phyloP scores from a whole-genome alignment of 1,140 invertebrate species.

The Dinoponera quadriceps region DNA sequence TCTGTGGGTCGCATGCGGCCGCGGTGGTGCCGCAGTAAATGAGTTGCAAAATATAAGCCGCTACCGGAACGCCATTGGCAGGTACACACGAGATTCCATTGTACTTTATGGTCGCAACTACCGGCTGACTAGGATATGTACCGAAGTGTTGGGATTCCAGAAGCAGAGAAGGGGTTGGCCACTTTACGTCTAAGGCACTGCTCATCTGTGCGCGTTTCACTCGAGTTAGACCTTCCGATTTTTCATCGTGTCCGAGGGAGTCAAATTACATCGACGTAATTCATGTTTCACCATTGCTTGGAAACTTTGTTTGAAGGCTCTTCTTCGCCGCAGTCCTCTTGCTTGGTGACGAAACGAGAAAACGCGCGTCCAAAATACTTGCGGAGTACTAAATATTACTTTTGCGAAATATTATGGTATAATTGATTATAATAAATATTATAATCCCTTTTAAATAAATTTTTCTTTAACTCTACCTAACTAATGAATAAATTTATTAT shows the following conservation, averaged over 20 bases:
- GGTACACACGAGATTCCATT: constrained; percentile 88
- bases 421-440: too few species aligned
- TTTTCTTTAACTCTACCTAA: too few species aligned
- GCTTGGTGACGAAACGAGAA: too few species aligned
- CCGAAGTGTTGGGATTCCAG: constrained; percentile 90
- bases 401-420: too few species aligned
- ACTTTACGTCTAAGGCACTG: constrained; percentile 90
- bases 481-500: too few species aligned
- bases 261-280: neutral
- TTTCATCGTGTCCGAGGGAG: neutral
- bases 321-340: too few species aligned
- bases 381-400: too few species aligned
- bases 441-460: too few species aligned
- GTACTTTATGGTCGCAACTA: constrained; percentile 90
- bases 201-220: constrained; percentile 80
- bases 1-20: constrained; percentile 82
- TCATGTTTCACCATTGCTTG: too few species aligned
- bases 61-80: constrained; percentile 84
- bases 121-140: constrained; percentile 91
- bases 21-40: constrained; percentile 89
- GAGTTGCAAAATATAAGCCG: constrained; percentile 88
- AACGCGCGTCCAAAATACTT: too few species aligned
- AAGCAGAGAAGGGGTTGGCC: constrained; percentile 90
- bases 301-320: too few species aligned
- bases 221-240: neutral